These are phyloP conservation scores for Drosophila cognata DNA, from an alignment of 2,888 invertebrate species.

Conservation along the genomic window DNA sequence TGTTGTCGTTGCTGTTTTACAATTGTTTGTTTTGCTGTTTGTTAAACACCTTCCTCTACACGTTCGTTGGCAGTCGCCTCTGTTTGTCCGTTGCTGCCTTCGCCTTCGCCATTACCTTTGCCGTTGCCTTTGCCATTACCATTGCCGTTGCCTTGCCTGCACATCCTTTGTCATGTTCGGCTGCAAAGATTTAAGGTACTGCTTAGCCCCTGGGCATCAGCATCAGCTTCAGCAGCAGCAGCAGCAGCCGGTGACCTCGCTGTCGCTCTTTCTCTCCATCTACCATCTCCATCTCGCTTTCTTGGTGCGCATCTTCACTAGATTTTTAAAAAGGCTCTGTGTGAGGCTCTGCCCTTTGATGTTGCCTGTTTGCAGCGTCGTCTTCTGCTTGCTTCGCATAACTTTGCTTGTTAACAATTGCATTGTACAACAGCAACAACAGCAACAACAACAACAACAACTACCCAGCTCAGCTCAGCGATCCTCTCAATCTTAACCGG, in stretches of 20 bases:
- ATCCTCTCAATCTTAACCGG: conserved; percentile 73
- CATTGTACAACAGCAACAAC: conserved; percentile 73
- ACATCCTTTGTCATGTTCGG: conserved; percentile 80
- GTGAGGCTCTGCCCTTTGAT: conserved; percentile 62
- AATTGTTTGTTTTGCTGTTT: conserved; percentile 84
- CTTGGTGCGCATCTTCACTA: conserved; percentile 51
- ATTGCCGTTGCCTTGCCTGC: conserved; percentile 36
- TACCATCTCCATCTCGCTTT: conserved; percentile 35
- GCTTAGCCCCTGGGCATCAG: conserved; percentile 58
- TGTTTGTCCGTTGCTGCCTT: conserved; percentile 42
- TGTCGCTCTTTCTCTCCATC: conserved; percentile 37
- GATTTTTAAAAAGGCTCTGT: conserved; percentile 48
- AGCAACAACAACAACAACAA: conserved; percentile 8
- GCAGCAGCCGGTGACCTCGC: conserved; percentile 49
- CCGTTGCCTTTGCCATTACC: neutral
- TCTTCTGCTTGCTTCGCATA: conserved; percentile 70
- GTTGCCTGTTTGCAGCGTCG: conserved; percentile 60
- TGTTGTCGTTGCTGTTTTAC: conserved; percentile 72
- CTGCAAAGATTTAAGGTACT: conserved; percentile 71
- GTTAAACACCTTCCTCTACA: conserved; percentile 84
- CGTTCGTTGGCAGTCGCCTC: conserved; percentile 71
- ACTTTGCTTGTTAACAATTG: conserved; percentile 82
- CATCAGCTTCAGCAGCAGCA: conserved; percentile 25
- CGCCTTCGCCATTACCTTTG: neutral
- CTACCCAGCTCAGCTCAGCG: conserved; percentile 26